These are phyloP conservation scores for Mythimna ferrago DNA, from an alignment of 2,888 invertebrate species.

Conservation along the genomic window DNA sequence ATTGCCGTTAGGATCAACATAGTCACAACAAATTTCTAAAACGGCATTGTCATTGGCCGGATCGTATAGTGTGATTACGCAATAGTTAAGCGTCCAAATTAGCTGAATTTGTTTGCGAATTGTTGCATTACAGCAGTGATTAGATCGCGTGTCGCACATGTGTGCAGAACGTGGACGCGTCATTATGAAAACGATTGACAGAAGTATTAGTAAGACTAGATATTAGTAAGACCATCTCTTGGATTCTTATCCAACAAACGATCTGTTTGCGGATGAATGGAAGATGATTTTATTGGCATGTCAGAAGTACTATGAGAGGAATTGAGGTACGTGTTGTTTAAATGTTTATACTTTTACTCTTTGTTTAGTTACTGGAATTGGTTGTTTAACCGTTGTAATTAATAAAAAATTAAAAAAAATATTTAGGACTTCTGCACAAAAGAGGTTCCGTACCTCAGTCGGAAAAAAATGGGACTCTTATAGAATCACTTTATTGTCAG, in stretches of 20 bases:
- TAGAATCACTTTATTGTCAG: too few species aligned
- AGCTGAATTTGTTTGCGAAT: conserved; percentile 45
- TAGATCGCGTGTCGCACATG: conserved; percentile 36
- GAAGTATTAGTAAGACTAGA: conserved; percentile 10
- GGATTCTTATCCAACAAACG: too few species aligned
- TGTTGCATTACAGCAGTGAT: conserved; percentile 43
- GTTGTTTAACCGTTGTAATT: too few species aligned
- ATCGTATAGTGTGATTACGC: conserved; percentile 39
- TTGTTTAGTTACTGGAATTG: too few species aligned
- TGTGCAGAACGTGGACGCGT: conserved; percentile 21
- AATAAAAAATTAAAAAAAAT: too few species aligned
- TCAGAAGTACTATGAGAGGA: too few species aligned
- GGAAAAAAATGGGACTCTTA: too few species aligned
- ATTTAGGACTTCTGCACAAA: background rate
- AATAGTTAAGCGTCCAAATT: conserved; percentile 47
- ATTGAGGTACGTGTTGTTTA: too few species aligned
- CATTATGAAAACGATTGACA: conserved; percentile 21
- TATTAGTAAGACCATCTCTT: too few species aligned
- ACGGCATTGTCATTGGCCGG: conserved; percentile 17
- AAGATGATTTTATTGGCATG: too few species aligned
- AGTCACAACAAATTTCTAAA: conserved; percentile 7
- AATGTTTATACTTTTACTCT: too few species aligned
- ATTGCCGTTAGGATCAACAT: background rate
- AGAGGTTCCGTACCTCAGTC: background rate
- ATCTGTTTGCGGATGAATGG: too few species aligned